Conservation (phyloP, 2,113 vertebrate species). For the Pachypanchax playfairii region DNA sequence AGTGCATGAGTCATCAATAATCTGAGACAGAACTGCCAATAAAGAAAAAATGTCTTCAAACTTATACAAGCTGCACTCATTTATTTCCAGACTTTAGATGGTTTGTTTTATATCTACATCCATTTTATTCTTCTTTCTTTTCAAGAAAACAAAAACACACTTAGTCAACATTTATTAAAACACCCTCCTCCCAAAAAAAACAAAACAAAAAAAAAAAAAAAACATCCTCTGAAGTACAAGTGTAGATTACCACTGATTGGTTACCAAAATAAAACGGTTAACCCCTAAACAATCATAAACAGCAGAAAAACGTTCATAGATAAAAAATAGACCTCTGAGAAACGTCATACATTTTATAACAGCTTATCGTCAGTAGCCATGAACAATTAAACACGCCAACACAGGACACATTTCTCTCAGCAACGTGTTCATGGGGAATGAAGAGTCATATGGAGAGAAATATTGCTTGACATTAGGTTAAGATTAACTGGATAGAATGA, state of each 20-base stretch:
- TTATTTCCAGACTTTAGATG: no score
- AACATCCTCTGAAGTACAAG: constrained; percentile 65
- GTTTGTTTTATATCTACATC: no score
- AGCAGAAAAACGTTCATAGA: constrained; percentile 61
- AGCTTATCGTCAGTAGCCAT: constrained; percentile 63
- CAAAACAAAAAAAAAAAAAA: no score
- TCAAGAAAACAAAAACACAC: background rate
- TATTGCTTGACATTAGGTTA: constrained; percentile 35
- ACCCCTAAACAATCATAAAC: constrained; percentile 52
- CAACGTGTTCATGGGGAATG: constrained; percentile 52
- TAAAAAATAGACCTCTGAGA: constrained; percentile 76
- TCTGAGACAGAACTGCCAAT: no score
- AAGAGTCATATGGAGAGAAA: constrained; percentile 46
- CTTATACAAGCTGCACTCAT: no score
- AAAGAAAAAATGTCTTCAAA: background rate
- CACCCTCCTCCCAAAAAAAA: constrained; percentile 7
- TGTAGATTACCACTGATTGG: constrained; percentile 47
- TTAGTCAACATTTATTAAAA: constrained; percentile 59
- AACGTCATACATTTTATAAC: constrained; percentile 59
- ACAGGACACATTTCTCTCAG: background rate
- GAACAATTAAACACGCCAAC: constrained; percentile 64
- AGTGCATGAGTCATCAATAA: constrained; percentile 31
- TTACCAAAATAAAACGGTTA: constrained; percentile 61
- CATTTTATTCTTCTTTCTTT: background rate
- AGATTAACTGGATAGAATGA: background rate